Percentiles rank a stretch among this genome's conserved stretches.
Conservation (phyloP, 1,140 invertebrate species). For the Planococcus citri region DNA sequence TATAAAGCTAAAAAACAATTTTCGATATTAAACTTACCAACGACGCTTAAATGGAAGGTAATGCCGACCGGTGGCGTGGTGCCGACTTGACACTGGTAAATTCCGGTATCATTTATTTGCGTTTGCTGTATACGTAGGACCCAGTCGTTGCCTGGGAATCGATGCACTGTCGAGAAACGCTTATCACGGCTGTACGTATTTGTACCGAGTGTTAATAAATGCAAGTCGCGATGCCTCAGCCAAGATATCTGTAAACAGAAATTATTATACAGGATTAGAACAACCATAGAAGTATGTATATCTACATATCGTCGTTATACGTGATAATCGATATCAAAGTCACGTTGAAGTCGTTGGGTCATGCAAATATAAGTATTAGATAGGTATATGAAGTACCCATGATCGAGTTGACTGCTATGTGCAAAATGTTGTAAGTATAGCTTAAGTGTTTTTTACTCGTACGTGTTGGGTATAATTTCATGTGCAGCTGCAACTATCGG, state of each 20-base stretch:
- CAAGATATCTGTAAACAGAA: slow-evolving; percentile 48
- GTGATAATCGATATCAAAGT: too few species aligned
- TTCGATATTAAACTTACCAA: slow-evolving; percentile 48
- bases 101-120: slow-evolving; percentile 55
- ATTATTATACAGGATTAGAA: background rate
- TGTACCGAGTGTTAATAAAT: slow-evolving; percentile 57
- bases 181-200: slow-evolving; percentile 62
- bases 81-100: slow-evolving; percentile 75
- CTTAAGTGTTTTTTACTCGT: too few species aligned
- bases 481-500: too few species aligned
- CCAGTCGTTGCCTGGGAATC: slow-evolving; percentile 73
- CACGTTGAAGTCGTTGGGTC: too few species aligned
- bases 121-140: slow-evolving; percentile 69
- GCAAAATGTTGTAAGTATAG: too few species aligned
- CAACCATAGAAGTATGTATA: background rate
- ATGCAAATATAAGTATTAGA: too few species aligned
- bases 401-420: too few species aligned
- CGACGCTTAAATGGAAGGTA: slow-evolving; percentile 63
- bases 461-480: too few species aligned
- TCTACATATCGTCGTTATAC: too few species aligned
- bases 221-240: slow-evolving; percentile 57
- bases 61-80: slow-evolving; percentile 72
- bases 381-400: too few species aligned
- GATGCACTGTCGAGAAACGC: slow-evolving; percentile 63
- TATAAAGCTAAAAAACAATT: too few species aligned